phyloP scores from a whole-genome alignment of 2,888 invertebrate genomes.

The Drosophila fulvimacula region DNA sequence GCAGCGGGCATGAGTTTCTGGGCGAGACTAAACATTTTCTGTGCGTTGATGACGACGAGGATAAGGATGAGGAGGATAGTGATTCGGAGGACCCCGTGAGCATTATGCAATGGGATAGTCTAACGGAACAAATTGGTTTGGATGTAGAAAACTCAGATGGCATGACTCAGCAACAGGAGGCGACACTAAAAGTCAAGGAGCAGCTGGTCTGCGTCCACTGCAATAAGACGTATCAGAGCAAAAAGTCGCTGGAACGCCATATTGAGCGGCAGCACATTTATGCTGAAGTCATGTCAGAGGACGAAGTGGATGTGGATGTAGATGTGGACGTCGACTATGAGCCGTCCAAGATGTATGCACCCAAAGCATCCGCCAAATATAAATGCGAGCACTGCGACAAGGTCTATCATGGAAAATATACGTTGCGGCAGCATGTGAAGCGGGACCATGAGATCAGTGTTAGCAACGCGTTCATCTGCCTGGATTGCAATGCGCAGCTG shows the following conservation, averaged over 20 bases:
- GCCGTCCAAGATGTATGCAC: slow-evolving; percentile 27
- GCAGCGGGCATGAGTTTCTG: slow-evolving; percentile 28
- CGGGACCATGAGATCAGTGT: slow-evolving; percentile 51
- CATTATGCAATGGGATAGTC: slow-evolving; percentile 65
- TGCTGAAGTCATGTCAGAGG: slow-evolving; percentile 10
- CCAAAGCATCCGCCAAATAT: slow-evolving; percentile 26
- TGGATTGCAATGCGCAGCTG: slow-evolving; percentile 56
- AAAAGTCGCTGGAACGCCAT: slow-evolving; percentile 53
- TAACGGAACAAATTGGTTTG: slow-evolving; percentile 11
- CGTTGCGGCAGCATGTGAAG: slow-evolving; percentile 62
- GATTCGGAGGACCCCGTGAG: slow-evolving; percentile 27
- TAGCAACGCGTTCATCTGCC: slow-evolving; percentile 50
- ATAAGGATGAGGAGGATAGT: background rate
- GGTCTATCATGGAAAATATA: slow-evolving; percentile 61
- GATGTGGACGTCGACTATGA: slow-evolving; percentile 45
- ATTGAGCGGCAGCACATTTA: slow-evolving; percentile 57
- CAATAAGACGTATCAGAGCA: slow-evolving; percentile 53
- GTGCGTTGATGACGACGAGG: slow-evolving; percentile 24
- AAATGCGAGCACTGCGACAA: slow-evolving; percentile 71
- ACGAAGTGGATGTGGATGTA: slow-evolving; percentile 28
- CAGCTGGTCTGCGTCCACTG: slow-evolving; percentile 46
- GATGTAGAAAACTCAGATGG: slow-evolving; percentile 28
- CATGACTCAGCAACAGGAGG: slow-evolving; percentile 1
- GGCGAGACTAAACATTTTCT: slow-evolving; percentile 14
- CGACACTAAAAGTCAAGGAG: slow-evolving; percentile 9